Evolutionary conservation across 2,797 vertebrate species (phyloP).

Genomic region (Mionectes olivaceus): DNA sequence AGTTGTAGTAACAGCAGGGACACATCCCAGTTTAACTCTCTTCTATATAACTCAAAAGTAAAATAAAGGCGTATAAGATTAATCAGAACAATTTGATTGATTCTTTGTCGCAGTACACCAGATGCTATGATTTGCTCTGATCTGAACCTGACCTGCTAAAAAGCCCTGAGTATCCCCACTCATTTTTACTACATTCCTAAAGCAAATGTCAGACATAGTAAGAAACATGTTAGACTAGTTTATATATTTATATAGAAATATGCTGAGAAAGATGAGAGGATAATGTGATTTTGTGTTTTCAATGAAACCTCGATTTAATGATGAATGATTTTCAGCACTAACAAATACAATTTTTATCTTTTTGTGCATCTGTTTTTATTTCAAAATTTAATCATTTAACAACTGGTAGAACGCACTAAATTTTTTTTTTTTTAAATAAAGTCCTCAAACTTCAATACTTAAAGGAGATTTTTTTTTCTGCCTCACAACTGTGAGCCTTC

Average conservation of each 20-base stretch:
- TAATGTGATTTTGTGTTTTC: neutral
- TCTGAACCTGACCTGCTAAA: constrained; percentile 47
- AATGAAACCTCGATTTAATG: neutral
- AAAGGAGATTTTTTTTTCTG: neutral
- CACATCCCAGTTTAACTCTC: constrained; percentile 21
- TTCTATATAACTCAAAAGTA: constrained; percentile 20
- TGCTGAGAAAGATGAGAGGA: neutral
- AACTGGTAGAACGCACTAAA: neutral
- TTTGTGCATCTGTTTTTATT: neutral
- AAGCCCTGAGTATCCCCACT: neutral
- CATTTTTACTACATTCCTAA: constrained; percentile 30
- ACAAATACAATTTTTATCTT: neutral
- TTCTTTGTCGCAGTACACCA: constrained; percentile 52
- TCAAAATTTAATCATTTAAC: neutral
- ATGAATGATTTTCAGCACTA: neutral
- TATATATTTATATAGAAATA: neutral
- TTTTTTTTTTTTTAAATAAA: neutral
- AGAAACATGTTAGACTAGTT: neutral
- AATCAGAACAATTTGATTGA: constrained; percentile 42
- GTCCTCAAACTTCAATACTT: neutral
- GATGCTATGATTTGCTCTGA: constrained; percentile 59
- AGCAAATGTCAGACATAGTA: neutral
- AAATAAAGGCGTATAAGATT: constrained; percentile 34
- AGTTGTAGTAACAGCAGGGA: constrained; percentile 13
- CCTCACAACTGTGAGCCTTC: neutral